Base-by-base conservation (phyloP, 2,888 invertebrate genomes). In the Patella depressa region DNA sequence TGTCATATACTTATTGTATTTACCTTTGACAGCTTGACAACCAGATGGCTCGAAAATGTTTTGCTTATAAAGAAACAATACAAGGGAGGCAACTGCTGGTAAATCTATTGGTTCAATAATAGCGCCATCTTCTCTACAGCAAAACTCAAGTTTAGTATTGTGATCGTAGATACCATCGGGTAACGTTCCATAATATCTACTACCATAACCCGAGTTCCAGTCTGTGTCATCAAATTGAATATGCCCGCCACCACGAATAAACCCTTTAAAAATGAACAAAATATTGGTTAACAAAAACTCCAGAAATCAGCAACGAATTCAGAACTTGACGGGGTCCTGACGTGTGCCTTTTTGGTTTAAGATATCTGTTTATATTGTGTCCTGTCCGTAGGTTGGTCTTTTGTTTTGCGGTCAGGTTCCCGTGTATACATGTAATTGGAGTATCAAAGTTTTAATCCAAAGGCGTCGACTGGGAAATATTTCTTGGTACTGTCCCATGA, bases 121-220 rank as follows among this genome's bases (percentile, higher is more conserved):
- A 15, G 34, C 29, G 11, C 76, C 76, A 34, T 76, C 76, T 15
- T 55, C 53, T 45, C 76, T 54, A 29, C 76, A 76, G 29, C 76
- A 76, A 53, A 76, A 76, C 15, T 76, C 53, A 17, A 76, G 34
- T 12, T 34, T 71, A 59, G 76, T 76, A 72, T 76, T 72, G 12
- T 55, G 53, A 17, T 45, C 72, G 15, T 55, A 76, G 9, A 72
- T 53, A 3, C 76, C 76, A 29, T 76, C 76, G 15, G 76, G 76
- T 19, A 76, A 55, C 15, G 55, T n/a, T 5, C 72, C 76, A 4
- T 29, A 54, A 17, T 55, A 17, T 15, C 55, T 57, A 71, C 71
- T 76, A 53, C 54, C 55, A 45, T 45, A 45, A 45, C 5, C 45
- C 7, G 45, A 1, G 45, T 45, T 45, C 34, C 70, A 54, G 15